Base-by-base conservation (phyloP, 1,140 invertebrate genomes). In the Gonatopus flavifemur region DNA sequence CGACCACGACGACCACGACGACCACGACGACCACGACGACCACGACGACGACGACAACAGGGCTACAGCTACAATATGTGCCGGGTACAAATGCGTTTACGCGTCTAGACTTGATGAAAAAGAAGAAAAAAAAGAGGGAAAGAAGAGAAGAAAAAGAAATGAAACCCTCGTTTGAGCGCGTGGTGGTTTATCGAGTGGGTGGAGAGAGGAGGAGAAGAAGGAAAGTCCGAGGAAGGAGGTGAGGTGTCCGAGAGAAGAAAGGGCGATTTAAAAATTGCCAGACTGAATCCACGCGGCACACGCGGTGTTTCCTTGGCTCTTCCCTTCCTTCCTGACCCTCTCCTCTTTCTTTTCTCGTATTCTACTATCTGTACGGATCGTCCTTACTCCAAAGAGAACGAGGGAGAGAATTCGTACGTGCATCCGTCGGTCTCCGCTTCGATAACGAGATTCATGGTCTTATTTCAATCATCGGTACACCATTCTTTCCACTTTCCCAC, bases 71-170 rank as follows among this genome's bases (percentile, higher is more conserved):
- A n/a, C n/a, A n/a, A n/a, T n/a, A 37, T n/a, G 69, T 70, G 65
- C 61, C 63, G 66, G n/a, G 61, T 69, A 66, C 68, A 72, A 74
- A 74, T 74, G 72, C 72, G 71, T 77, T 74, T 74, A 70, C 68
- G 67, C 67, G 74, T 76, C 74, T 77, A 76, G 74, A 77, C 72
- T 74, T 74, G 70, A 72, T 72, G 74, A 77, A 76, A 74, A 76
- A 77, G 76, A 77, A 75, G 63, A 74, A 77, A 67, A n/a, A n/a
- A n/a, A n/a, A n/a, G n/a, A n/a, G n/a, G n/a, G n/a, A n/a, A n/a
- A n/a, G n/a, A n/a, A n/a, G n/a, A n/a, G 70, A 72, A 70, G 74
- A 77, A 76, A 74, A 76, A 77, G 76, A 77, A 75, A 62, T 73
- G 75, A 67, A 58, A 49, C 52, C 57, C 59, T 62, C 59, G 59